Evolutionary conservation across 2,888 invertebrate genomes (phyloP).

Genomic region (Rhopalosiphum nymphaeae): DNA sequence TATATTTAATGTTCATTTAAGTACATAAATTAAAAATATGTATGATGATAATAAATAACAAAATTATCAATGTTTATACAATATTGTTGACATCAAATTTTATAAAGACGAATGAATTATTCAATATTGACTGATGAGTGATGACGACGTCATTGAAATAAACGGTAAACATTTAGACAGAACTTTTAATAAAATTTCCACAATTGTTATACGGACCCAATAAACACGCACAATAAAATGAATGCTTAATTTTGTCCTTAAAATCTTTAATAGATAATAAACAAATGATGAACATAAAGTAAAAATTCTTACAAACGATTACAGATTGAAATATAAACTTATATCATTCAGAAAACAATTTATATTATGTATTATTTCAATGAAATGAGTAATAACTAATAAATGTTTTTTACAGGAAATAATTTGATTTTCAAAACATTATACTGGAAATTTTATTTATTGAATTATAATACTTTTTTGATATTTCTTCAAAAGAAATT

Average conservation of each 20-base stretch:
- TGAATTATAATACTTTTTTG: background rate
- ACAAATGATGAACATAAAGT: background rate
- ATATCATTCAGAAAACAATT: background rate
- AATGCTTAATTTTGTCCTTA: background rate
- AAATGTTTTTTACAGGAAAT: background rate
- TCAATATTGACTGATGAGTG: background rate
- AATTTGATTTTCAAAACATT: background rate
- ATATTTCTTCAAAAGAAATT: background rate
- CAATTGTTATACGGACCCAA: background rate
- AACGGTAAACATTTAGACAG: background rate
- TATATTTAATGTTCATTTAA: background rate
- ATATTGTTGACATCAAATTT: background rate
- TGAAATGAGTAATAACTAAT: background rate
- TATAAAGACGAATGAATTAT: background rate
- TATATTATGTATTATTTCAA: background rate
- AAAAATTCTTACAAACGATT: background rate
- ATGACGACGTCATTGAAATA: background rate
- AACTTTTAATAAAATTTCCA: background rate
- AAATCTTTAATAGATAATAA: background rate
- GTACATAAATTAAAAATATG: background rate
- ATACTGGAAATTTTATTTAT: background rate
- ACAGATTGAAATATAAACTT: background rate
- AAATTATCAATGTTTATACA: background rate
- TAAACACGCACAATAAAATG: background rate
- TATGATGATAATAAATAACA: background rate